phyloP scores from a whole-genome alignment of 2,888 invertebrate species.

The Corbicula japonica region DNA sequence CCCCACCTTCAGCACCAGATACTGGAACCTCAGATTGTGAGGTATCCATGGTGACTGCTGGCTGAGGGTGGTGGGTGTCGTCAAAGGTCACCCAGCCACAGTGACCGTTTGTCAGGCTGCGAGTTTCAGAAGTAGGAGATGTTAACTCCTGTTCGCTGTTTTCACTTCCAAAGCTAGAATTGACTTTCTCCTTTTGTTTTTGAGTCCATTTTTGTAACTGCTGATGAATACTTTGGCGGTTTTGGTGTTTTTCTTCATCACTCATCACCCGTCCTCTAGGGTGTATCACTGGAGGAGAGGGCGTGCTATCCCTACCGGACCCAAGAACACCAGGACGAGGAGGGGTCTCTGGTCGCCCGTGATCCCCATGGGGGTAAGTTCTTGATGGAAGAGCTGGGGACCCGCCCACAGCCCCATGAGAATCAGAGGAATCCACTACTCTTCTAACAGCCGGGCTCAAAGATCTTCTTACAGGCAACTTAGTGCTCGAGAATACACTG shows the following conservation, averaged over 20 bases:
- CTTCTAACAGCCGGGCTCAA: constrained; percentile 57
- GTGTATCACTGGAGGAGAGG: constrained; percentile 74
- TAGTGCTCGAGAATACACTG: constrained; percentile 15
- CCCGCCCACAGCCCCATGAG: constrained; percentile 53
- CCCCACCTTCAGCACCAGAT: constrained; percentile 47
- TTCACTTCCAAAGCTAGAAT: constrained; percentile 68
- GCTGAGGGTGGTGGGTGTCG: constrained; percentile 37
- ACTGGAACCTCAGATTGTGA: constrained; percentile 23
- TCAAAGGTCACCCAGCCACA: constrained; percentile 64
- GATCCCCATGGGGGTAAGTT: constrained; percentile 27
- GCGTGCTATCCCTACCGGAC: constrained; percentile 56
- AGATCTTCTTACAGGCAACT: constrained; percentile 50
- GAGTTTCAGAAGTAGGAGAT: constrained; percentile 62
- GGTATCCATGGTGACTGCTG: constrained; percentile 12
- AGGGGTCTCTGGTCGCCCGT: constrained; percentile 52
- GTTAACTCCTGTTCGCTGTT: constrained; percentile 45
- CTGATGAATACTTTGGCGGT: constrained; percentile 82
- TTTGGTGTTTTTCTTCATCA: constrained; percentile 81
- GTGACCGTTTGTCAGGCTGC: constrained; percentile 59
- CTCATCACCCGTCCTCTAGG: constrained; percentile 76
- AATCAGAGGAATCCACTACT: constrained; percentile 40
- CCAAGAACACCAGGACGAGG: constrained; percentile 49
- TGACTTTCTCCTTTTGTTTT: constrained; percentile 74
- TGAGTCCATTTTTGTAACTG: constrained; percentile 83
- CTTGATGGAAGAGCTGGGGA: constrained; percentile 33